These are phyloP conservation scores for Stenoptilia bipunctidactyla DNA, from an alignment of 2,888 invertebrate species.

Conservation along the genomic window DNA sequence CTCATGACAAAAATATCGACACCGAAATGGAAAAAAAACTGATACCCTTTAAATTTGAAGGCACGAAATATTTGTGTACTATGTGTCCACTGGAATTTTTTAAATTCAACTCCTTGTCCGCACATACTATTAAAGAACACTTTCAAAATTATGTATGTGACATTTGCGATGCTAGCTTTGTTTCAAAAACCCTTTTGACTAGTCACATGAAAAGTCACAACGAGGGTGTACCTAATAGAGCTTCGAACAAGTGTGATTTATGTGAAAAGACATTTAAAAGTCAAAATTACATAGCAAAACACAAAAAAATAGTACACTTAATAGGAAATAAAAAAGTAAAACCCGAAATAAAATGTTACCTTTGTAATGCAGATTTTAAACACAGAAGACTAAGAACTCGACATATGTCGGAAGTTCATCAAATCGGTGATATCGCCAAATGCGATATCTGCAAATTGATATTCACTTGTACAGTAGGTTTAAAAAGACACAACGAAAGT, in stretches of 20 bases:
- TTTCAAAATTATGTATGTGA: slow-evolving; percentile 23
- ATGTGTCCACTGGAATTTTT: not conserved
- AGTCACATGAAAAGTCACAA: no score
- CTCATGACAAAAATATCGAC: not conserved
- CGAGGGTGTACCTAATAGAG: no score
- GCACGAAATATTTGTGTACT: not conserved
- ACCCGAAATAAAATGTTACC: not conserved
- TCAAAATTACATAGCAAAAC: no score
- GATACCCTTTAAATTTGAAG: not conserved
- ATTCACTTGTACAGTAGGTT: not conserved
- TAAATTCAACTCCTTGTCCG: not conserved
- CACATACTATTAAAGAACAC: not conserved
- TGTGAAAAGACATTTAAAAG: no score
- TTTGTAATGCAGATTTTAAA: not conserved
- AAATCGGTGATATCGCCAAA: not conserved
- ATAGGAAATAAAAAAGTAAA: no score
- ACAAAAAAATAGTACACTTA: no score
- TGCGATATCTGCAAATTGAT: not conserved
- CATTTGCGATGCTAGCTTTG: slow-evolving; percentile 20
- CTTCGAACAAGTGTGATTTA: no score
- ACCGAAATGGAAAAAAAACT: not conserved
- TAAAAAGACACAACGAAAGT: not conserved
- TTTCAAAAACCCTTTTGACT: not conserved
- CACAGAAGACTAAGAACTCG: not conserved
- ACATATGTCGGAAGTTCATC: not conserved